phyloP scores from a whole-genome alignment of 2,888 invertebrate species.

The Epinotia demarniana region DNA sequence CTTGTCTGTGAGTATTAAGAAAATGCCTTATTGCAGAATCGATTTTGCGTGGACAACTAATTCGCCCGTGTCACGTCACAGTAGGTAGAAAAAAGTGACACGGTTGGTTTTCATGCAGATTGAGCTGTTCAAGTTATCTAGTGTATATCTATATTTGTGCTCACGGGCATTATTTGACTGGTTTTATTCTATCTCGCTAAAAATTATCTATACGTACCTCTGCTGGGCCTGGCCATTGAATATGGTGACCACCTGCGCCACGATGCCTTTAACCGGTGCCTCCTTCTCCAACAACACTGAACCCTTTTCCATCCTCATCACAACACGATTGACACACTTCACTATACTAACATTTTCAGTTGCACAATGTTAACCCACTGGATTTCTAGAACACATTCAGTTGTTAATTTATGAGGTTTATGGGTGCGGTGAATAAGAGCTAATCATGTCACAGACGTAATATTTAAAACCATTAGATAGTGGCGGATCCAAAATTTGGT shows the following conservation, averaged over 20 bases:
- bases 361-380: conserved; percentile 13
- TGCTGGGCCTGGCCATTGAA: conserved; percentile 81
- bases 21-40: too few relatives aligned
- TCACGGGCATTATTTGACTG: too few relatives aligned
- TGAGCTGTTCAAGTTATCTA: too few relatives aligned
- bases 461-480: too few relatives aligned
- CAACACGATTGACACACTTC: conserved; percentile 50
- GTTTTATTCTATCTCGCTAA: not conserved
- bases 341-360: conserved; percentile 36
- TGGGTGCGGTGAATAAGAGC: not conserved
- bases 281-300: conserved; percentile 73
- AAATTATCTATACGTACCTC: conserved; percentile 64
- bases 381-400: not conserved
- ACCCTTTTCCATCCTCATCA: conserved; percentile 78
- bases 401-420: conserved; percentile 8
- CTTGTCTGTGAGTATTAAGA: too few relatives aligned
- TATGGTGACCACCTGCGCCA: conserved; percentile 83
- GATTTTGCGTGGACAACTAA: too few relatives aligned
- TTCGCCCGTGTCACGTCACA: too few relatives aligned
- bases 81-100: too few relatives aligned
- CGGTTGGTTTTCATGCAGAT: too few relatives aligned
- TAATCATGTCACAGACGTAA: not conserved
- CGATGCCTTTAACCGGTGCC: conserved; percentile 79
- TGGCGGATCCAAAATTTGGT: too few relatives aligned
- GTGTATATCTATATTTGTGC: too few relatives aligned